A percentile compares a stretch with the other conserved stretches of the same genome.
Evolutionary conservation across 1,140 invertebrate species (phyloP).

Genomic region (Caenorhabditis remanei): DNA sequence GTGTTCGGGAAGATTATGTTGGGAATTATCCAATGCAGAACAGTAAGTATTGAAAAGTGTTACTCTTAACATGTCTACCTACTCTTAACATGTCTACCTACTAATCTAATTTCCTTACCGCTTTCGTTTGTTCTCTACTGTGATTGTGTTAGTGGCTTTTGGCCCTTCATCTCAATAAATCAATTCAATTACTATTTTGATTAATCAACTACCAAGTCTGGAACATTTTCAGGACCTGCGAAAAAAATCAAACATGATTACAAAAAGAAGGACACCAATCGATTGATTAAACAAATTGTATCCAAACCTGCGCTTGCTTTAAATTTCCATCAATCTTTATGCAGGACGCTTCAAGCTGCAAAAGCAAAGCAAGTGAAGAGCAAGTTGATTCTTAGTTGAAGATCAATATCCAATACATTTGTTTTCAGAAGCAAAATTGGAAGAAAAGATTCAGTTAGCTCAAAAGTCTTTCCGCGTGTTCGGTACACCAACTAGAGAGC

Average conservation of each 20-base stretch:
- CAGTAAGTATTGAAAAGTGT: background rate
- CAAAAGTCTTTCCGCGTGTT: constrained; percentile 1
- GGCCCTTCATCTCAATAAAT: too few species aligned
- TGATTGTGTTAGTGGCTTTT: too few species aligned
- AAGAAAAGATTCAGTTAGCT: background rate
- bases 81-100: too few species aligned
- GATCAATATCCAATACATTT: background rate
- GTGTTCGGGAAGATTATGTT: background rate
- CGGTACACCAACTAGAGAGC: background rate
- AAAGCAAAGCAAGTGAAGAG: background rate
- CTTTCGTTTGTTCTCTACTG: too few species aligned
- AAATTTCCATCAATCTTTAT: background rate
- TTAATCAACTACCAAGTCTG: too few species aligned
- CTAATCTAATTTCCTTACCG: too few species aligned
- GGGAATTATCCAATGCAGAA: constrained; percentile 14
- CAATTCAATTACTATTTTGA: too few species aligned
- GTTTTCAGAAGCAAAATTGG: background rate
- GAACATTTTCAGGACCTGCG: background rate
- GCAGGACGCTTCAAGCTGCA: background rate
- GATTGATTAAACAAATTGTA: background rate
- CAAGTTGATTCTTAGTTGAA: background rate
- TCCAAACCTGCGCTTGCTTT: background rate
- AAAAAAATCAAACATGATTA: background rate
- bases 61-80: too few species aligned
- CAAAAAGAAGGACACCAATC: background rate